A percentile compares a stretch with the other conserved stretches of the same genome.
These are phyloP conservation scores for Spisula subtruncata DNA, from an alignment of 2,888 invertebrate genomes.

Conservation along the genomic window DNA sequence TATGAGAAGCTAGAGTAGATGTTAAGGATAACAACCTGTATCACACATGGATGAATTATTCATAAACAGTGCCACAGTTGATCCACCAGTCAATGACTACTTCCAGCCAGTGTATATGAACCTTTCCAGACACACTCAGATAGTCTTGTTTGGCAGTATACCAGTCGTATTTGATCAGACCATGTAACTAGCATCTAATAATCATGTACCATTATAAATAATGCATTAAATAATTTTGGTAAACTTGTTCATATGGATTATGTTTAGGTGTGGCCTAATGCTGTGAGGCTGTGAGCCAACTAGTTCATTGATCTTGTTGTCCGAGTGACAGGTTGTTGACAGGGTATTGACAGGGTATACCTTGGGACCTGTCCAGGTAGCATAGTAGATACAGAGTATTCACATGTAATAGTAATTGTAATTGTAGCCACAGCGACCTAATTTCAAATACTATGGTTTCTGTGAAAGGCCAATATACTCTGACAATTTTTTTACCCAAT, in stretches of 20 bases:
- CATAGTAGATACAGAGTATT: neutral
- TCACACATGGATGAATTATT: neutral
- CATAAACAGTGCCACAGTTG: neutral
- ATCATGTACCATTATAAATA: neutral
- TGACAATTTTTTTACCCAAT: neutral
- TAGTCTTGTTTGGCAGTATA: neutral
- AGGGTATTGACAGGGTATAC: neutral
- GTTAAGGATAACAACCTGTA: neutral
- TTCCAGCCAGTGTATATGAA: neutral
- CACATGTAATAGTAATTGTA: neutral
- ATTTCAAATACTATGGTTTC: neutral
- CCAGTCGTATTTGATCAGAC: neutral
- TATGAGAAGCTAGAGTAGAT: no score
- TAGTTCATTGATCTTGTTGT: neutral
- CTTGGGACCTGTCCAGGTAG: neutral
- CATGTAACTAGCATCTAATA: neutral
- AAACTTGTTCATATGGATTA: neutral
- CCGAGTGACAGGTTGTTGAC: no score
- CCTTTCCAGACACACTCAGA: neutral
- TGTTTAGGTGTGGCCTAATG: neutral
- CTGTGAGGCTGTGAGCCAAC: neutral
- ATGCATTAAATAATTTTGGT: neutral
- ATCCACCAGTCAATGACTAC: slow-evolving; percentile 6
- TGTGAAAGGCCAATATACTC: neutral
- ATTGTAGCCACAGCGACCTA: neutral